phyloP scores from a whole-genome alignment of 30 jellyfish, hydroid and myxozoan genomes.

The Hydractinia symbiolongicarpus region DNA sequence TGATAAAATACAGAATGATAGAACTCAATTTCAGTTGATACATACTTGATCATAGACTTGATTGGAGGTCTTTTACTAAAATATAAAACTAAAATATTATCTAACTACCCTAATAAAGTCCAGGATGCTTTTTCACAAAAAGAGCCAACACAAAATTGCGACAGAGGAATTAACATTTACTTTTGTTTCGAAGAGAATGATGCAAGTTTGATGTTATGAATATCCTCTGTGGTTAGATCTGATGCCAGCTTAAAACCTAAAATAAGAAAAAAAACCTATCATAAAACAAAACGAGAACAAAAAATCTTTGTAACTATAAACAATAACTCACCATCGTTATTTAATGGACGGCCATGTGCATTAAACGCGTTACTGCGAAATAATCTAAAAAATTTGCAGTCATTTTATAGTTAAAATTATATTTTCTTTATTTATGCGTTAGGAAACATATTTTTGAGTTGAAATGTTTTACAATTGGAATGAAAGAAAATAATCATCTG shows the following conservation, averaged over 20 bases:
- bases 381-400: constrained; percentile 28
- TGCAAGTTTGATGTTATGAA: constrained; percentile 65
- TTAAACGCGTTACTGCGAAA: constrained; percentile 70
- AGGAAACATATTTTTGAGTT: too few species aligned
- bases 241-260: constrained; percentile 76
- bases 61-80: constrained; percentile 10
- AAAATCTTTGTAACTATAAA: not conserved
- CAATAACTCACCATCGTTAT: constrained; percentile 36
- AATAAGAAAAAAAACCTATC: not conserved
- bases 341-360: constrained; percentile 60
- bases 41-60: constrained; percentile 13
- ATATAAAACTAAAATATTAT: too few species aligned
- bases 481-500: too few species aligned
- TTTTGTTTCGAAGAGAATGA: constrained; percentile 28
- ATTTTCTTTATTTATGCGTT: too few species aligned
- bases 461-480: too few species aligned
- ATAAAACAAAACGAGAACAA: not conserved
- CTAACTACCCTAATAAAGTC: not conserved
- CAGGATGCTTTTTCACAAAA: not conserved
- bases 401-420: too few species aligned
- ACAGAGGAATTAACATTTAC: not conserved
- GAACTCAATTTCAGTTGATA: too few species aligned
- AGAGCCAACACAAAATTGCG: not conserved
- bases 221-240: constrained; percentile 66
- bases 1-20: too few species aligned